Percentiles rank a stretch among this genome's conserved stretches.
phyloP scores from a whole-genome alignment of 1,140 invertebrate genomes.

The Helicoverpa zea region DNA sequence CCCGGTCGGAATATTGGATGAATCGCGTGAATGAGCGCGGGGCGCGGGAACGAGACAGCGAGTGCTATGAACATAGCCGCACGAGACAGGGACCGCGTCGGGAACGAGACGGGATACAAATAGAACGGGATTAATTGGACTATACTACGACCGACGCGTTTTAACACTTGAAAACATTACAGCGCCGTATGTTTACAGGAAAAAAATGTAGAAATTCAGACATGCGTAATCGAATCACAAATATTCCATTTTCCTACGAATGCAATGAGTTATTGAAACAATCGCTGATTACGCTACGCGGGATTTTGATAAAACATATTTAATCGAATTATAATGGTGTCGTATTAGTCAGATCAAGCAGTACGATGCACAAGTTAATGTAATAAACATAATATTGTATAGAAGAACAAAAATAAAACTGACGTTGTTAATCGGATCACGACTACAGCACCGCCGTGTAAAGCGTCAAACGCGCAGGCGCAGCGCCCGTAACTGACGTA shows the following conservation, averaged over 20 bases:
- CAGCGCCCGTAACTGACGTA: slow-evolving; percentile 83
- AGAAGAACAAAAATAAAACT: slow-evolving; percentile 72
- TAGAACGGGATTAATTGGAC: slow-evolving; percentile 77
- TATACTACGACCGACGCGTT: slow-evolving; percentile 69
- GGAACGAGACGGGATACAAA: slow-evolving; percentile 76
- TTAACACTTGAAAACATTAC: slow-evolving; percentile 56
- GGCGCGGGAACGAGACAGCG: slow-evolving; percentile 69
- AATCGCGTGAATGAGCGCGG: slow-evolving; percentile 75
- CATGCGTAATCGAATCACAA: slow-evolving; percentile 18
- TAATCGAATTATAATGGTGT: slow-evolving; percentile 47
- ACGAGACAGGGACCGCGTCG: slow-evolving; percentile 67
- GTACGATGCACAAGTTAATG: slow-evolving; percentile 57
- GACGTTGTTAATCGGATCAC: slow-evolving; percentile 86
- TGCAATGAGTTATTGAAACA: slow-evolving; percentile 47
- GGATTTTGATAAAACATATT: slow-evolving; percentile 28
- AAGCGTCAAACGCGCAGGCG: slow-evolving; percentile 84
- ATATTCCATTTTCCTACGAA: slow-evolving; percentile 31
- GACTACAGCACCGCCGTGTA: slow-evolving; percentile 85
- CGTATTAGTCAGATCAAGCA: slow-evolving; percentile 67
- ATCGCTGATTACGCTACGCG: slow-evolving; percentile 31
- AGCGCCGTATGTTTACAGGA: not conserved
- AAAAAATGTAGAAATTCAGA: not conserved
- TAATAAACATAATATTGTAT: slow-evolving; percentile 54
- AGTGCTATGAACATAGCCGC: slow-evolving; percentile 72
- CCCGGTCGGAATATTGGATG: slow-evolving; percentile 77